Conservation (phyloP, 2,797 vertebrate species). For the Dromococcyx pavoninus region DNA sequence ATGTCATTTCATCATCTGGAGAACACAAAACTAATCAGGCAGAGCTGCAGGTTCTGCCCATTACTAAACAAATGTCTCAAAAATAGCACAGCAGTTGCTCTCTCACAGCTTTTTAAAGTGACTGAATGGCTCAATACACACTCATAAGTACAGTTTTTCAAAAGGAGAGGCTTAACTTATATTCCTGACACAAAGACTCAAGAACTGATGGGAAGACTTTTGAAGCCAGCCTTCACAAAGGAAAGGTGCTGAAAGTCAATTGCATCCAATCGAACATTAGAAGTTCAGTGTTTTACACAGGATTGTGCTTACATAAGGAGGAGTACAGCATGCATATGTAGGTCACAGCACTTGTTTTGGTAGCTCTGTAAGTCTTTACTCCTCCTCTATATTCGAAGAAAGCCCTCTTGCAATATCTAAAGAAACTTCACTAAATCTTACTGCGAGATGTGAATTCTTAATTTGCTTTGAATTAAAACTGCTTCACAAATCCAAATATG, state of each 20-base stretch:
- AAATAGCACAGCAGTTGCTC: not conserved
- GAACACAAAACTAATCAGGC: not conserved
- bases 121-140: not conserved
- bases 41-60: not conserved
- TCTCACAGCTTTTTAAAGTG: not conserved
- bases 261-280: fast-evolving
- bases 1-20: not conserved
- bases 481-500: not conserved
- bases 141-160: not conserved
- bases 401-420: not conserved
- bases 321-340: not conserved
- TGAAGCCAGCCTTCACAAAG: not conserved
- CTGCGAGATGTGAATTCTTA: not conserved
- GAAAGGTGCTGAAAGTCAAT: not conserved
- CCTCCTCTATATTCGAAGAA: not conserved
- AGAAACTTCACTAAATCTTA: not conserved
- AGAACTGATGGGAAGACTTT: not conserved
- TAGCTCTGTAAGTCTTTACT: not conserved
- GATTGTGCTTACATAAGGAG: not conserved
- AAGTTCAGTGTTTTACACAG: not conserved
- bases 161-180: not conserved
- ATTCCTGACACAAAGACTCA: not conserved
- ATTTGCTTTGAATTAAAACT: not conserved
- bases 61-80: not conserved
- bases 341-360: not conserved